These are phyloP conservation scores for Eupleurogrammus muticus DNA, from an alignment of 2,797 vertebrate species.

Conservation along the genomic window DNA sequence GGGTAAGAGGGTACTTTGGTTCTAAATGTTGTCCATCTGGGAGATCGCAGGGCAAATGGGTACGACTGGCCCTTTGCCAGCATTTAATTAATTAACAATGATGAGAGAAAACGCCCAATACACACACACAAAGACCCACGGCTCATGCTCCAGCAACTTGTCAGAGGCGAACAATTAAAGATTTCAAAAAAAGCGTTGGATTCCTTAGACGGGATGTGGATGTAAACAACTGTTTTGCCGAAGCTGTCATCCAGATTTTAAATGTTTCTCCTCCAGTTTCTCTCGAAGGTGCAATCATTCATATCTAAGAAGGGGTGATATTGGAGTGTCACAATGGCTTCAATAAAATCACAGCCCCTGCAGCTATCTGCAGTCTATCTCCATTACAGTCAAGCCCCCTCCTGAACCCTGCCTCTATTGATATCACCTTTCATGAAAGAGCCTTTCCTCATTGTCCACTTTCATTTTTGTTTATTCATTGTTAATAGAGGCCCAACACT, in stretches of 20 bases:
- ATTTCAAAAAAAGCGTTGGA: slow-evolving; percentile 22
- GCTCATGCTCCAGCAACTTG: slow-evolving; percentile 25
- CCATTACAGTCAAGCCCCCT: slow-evolving; percentile 81
- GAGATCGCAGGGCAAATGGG: slow-evolving; percentile 72
- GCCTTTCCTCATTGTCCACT: slow-evolving; percentile 63
- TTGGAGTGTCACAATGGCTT: slow-evolving; percentile 77
- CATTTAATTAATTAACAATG: slow-evolving; percentile 76
- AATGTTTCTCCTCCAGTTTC: slow-evolving; percentile 60
- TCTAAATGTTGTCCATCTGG: slow-evolving; percentile 56
- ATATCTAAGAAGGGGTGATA: slow-evolving; percentile 77
- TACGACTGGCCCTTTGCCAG: slow-evolving; percentile 59
- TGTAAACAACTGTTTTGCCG: slow-evolving; percentile 40
- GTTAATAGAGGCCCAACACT: slow-evolving; percentile 42
- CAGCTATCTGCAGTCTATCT: slow-evolving; percentile 83
- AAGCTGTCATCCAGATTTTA: slow-evolving; percentile 55
- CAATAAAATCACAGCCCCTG: slow-evolving; percentile 81
- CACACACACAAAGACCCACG: slow-evolving; percentile 26
- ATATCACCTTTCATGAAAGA: slow-evolving; percentile 78
- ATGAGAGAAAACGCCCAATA: slow-evolving; percentile 28
- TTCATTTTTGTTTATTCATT: slow-evolving; percentile 70
- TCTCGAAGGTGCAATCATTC: slow-evolving; percentile 71
- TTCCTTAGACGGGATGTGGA: slow-evolving; percentile 20
- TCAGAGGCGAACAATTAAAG: slow-evolving; percentile 2
- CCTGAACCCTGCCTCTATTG: slow-evolving; percentile 74
- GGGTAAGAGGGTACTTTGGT: slow-evolving; percentile 56